phyloP scores from a whole-genome alignment of 2,888 invertebrate species.

The Drosophila anomelani region DNA sequence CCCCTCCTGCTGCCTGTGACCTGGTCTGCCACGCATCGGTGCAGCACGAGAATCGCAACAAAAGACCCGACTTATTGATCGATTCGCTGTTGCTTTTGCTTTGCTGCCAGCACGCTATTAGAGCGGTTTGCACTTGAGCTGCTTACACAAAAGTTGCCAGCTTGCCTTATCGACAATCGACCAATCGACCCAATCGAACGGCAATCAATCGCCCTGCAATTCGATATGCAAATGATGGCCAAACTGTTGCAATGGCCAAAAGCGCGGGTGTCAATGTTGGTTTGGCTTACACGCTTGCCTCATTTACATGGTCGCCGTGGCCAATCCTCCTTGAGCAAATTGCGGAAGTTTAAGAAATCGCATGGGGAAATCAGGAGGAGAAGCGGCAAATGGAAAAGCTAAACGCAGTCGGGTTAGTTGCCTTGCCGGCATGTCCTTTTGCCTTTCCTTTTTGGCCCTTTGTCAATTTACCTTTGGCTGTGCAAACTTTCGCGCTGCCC shows the following conservation, averaged over 20 bases:
- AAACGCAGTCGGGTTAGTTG: constrained; percentile 43
- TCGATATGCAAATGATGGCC: constrained; percentile 64
- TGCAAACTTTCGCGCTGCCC: constrained; percentile 57
- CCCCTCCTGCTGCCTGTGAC: constrained; percentile 8
- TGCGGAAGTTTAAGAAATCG: constrained; percentile 15
- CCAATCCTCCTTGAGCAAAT: constrained; percentile 37
- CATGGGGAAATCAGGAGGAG: background rate
- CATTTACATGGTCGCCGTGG: constrained; percentile 39
- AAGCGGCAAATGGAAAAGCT: constrained; percentile 18
- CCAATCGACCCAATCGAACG: constrained; percentile 41
- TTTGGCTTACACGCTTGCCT: constrained; percentile 44
- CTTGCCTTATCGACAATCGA: constrained; percentile 36
- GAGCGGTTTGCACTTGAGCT: constrained; percentile 54
- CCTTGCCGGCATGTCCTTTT: constrained; percentile 22
- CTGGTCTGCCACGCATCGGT: constrained; percentile 65
- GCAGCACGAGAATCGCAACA: constrained; percentile 65
- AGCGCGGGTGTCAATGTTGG: constrained; percentile 63
- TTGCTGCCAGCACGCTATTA: constrained; percentile 46
- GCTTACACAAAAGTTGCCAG: constrained; percentile 33
- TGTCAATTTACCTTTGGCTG: constrained; percentile 78
- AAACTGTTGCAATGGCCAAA: constrained; percentile 55
- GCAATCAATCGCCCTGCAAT: constrained; percentile 59
- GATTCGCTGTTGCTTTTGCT: constrained; percentile 23
- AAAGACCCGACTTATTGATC: constrained; percentile 67
- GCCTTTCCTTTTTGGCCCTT: constrained; percentile 43